Base-by-base conservation (phyloP, 2,888 invertebrate genomes). In the Habrosyne pyritoides region DNA sequence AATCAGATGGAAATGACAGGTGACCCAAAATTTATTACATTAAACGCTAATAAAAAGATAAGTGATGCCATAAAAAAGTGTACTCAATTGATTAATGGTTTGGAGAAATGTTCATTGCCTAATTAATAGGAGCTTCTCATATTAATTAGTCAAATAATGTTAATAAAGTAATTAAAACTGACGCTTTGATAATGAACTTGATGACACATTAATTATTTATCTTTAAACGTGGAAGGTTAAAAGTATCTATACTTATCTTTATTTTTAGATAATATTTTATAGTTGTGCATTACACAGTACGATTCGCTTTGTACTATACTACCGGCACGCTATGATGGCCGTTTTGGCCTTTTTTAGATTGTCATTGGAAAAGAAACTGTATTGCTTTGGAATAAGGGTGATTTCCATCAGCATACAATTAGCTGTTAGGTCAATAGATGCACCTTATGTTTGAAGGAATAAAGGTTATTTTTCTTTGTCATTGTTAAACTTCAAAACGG, bases 21-120 rank as follows among this genome's bases (percentile, higher is more conserved):
- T 42, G 18, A 8, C 18, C 18, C 18, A 3, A 42, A 42, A 42
- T 42, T 42, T 14, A 42, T 42, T 42, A n/a, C 33, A 12, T 42
- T 42, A 42, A 42, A 42, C 42, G 42, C 8, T 42, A 14, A 42
- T 42, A 42, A 42, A 42, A 42, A 42, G 42, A 42, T 42, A 42
- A 42, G 5, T 2, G 18, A 42, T 18, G 42, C 18, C 1, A 42
- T 42, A 42, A 42, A 36, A 42, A 18, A n/a, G n/a, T n/a, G 42
- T 42, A 18, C 42, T 18, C 6, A 8, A 42, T n/a, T 42, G 42
- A 42, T 18, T 14, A 42, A 42, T 42, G 42, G 7, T 42, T 18
- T 2, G 18, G 18, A 42, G 8, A 42, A 18, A 42, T 18, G 7
- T 18, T 42, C 42, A 42, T 42, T 42, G 42, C 42, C 42, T 42